phyloP scores from a whole-genome alignment of 2,888 invertebrate species.

The Cantharis rustica region DNA sequence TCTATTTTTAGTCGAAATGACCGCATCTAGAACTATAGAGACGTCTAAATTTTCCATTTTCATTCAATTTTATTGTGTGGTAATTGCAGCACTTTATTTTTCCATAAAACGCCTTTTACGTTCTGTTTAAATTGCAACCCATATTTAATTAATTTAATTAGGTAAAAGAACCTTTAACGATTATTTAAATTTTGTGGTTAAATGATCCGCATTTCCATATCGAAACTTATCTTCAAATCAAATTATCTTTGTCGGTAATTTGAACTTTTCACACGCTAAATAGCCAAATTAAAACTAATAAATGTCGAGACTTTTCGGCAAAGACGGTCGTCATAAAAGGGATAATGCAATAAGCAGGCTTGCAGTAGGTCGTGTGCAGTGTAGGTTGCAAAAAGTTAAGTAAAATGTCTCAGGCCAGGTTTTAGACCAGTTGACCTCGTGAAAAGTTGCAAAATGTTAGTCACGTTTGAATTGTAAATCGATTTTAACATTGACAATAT shows the following conservation, averaged over 20 bases:
- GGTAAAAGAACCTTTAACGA: not conserved
- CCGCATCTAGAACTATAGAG: not conserved
- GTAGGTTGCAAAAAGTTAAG: slow-evolving; percentile 24
- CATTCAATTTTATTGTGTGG: not conserved
- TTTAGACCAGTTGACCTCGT: slow-evolving; percentile 35
- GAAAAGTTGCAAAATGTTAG: slow-evolving; percentile 31
- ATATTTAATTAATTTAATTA: not conserved
- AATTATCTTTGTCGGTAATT: not conserved
- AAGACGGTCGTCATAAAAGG: not conserved
- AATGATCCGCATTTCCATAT: not conserved
- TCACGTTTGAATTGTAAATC: slow-evolving; percentile 22
- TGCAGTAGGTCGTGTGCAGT: slow-evolving; percentile 25
- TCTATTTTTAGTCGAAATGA: not conserved
- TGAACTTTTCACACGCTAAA: not conserved
- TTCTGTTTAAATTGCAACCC: not conserved
- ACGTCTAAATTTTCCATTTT: not conserved
- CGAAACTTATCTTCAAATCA: not conserved
- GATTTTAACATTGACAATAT: slow-evolving; percentile 18
- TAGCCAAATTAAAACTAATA: not conserved
- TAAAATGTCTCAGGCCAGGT: slow-evolving; percentile 34
- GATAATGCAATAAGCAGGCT: not conserved
- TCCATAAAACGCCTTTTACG: not conserved
- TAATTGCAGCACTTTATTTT: not conserved
- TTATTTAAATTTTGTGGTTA: not conserved
- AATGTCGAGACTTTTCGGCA: not conserved